Conservation (phyloP, 2,113 vertebrate species). For the Gopherus flavomarginatus region DNA sequence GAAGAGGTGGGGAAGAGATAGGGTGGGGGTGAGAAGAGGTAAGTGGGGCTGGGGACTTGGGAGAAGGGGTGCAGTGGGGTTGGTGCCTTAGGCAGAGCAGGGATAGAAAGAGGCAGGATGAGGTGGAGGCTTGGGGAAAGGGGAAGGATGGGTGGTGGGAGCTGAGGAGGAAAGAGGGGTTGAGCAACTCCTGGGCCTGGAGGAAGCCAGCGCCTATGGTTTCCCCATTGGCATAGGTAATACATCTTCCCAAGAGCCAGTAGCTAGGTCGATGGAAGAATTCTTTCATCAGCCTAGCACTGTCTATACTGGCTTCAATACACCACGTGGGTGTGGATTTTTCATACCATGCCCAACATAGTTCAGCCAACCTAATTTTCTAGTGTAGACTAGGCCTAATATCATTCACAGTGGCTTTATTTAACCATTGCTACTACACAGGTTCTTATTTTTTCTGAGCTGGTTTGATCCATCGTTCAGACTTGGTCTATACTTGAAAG, state of each 20-base stretch:
- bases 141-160: too few relatives aligned
- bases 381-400: not conserved
- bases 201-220: too few relatives aligned
- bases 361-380: not conserved
- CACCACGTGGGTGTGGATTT: not conserved
- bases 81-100: too few relatives aligned
- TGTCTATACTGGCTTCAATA: not conserved
- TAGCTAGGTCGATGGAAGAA: not conserved
- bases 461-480: not conserved
- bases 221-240: not conserved
- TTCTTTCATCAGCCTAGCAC: not conserved
- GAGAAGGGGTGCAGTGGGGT: too few relatives aligned
- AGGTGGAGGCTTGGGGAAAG: too few relatives aligned
- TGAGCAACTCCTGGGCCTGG: too few relatives aligned
- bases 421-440: not conserved
- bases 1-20: too few relatives aligned
- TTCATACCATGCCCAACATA: not conserved
- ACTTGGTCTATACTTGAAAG: not conserved
- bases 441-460: not conserved
- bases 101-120: too few relatives aligned
- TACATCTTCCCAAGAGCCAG: not conserved
- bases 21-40: too few relatives aligned
- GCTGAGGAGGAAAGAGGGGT: too few relatives aligned
- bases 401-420: not conserved
- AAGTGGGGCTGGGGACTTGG: too few relatives aligned